A percentile compares a stretch with the other conserved stretches of the same genome.
Evolutionary conservation across 2,888 invertebrate genomes (phyloP).

Genomic region (Platycheirus rosarum): DNA sequence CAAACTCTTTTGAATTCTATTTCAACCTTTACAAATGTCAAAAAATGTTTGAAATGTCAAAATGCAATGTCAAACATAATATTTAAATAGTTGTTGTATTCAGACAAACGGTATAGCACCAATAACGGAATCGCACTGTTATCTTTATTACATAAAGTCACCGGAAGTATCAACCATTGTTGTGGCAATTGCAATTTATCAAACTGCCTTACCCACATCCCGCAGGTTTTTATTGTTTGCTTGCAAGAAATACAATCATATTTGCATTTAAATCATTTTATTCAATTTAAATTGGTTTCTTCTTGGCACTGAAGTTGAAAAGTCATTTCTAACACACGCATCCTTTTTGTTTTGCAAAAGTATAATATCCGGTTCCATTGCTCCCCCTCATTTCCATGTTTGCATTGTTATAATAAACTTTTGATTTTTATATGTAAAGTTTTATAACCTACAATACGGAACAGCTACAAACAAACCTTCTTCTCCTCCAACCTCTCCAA

Average conservation of each 20-base stretch:
- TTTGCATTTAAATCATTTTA: slow-evolving; percentile 7
- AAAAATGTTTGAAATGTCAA: too few relatives aligned
- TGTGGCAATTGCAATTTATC: too few relatives aligned
- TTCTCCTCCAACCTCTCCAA: slow-evolving; percentile 8
- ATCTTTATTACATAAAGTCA: too few relatives aligned
- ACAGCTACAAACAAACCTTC: slow-evolving; percentile 3
- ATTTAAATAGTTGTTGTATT: too few relatives aligned
- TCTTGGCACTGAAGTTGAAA: slow-evolving; percentile 11
- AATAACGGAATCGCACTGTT: too few relatives aligned
- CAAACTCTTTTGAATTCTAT: too few relatives aligned
- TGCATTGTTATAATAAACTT: slow-evolving; percentile 25
- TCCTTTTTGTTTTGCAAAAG: slow-evolving; percentile 48
- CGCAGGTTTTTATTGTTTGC: too few relatives aligned
- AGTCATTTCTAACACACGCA: slow-evolving; percentile 41
- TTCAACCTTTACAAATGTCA: too few relatives aligned
- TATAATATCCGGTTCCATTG: slow-evolving; percentile 46
- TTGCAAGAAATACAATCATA: too few relatives aligned
- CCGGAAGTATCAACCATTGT: too few relatives aligned
- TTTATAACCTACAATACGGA: slow-evolving; percentile 24
- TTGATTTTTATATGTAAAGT: slow-evolving; percentile 56
- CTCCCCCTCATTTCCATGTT: neutral
- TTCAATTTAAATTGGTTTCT: neutral
- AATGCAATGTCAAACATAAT: too few relatives aligned
- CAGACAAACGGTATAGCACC: too few relatives aligned
- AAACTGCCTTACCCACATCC: neutral